Conservation (phyloP, 1,140 invertebrate genomes). For the Galleria mellonella region DNA sequence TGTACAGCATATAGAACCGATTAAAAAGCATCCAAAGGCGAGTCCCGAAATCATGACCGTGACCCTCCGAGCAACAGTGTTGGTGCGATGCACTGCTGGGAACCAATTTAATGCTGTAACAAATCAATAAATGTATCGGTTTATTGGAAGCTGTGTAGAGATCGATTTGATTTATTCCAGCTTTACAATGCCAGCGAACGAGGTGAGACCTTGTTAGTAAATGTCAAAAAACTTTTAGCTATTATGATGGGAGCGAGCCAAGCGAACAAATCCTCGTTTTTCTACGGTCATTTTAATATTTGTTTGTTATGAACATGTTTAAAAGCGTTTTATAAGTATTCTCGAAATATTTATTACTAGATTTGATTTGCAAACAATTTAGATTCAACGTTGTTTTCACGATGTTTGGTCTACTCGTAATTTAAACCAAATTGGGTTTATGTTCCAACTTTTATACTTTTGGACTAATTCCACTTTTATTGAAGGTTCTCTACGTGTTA, state of each 20-base stretch:
- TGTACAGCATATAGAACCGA: constrained; percentile 10
- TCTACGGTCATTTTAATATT: too few relatives aligned
- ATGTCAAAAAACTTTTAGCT: constrained; percentile 47
- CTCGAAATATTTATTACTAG: too few relatives aligned
- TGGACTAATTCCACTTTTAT: too few relatives aligned
- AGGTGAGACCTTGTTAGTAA: constrained; percentile 66
- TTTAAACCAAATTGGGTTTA: too few relatives aligned
- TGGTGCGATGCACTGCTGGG: constrained; percentile 53
- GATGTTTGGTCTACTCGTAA: too few relatives aligned
- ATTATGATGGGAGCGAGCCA: too few relatives aligned
- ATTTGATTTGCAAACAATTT: too few relatives aligned
- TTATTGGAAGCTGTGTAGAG: constrained; percentile 68
- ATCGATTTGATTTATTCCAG: constrained; percentile 68
- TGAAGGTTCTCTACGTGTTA: too few relatives aligned
- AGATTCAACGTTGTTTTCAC: too few relatives aligned
- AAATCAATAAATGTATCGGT: constrained; percentile 73
- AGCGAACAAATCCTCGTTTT: constrained; percentile 23
- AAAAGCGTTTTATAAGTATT: too few relatives aligned
- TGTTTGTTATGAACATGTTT: too few relatives aligned
- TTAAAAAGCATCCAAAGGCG: constrained; percentile 23
- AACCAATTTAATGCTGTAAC: constrained; percentile 72
- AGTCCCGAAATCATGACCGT: constrained; percentile 27
- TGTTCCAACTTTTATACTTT: too few relatives aligned
- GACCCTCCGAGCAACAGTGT: constrained; percentile 38
- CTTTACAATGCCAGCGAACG: constrained; percentile 44